Evolutionary conservation across 2,113 vertebrate genomes (phyloP).

Genomic region (Lepidiolamprologus cunningtoni): DNA sequence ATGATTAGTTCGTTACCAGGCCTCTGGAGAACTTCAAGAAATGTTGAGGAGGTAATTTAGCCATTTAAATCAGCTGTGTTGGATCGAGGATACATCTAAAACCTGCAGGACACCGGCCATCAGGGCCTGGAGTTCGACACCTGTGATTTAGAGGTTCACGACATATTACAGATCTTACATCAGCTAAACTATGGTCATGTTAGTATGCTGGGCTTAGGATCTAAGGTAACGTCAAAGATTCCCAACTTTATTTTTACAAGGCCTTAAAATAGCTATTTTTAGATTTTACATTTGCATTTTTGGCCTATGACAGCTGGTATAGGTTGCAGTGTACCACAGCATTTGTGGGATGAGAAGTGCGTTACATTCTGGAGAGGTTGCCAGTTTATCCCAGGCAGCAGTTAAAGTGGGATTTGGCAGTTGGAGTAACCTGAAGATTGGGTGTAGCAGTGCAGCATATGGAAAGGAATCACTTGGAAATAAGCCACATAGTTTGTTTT

Average conservation of each 20-base stretch:
- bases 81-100: not conserved
- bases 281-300: not conserved
- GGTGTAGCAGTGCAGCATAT: not conserved
- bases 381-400: not conserved
- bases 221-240: not conserved
- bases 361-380: not conserved
- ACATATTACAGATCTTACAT: not conserved
- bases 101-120: not conserved
- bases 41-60: not conserved
- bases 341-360: not conserved
- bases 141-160: not conserved
- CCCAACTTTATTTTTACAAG: not conserved
- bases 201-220: not conserved
- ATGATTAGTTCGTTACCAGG: not conserved
- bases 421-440: not conserved
- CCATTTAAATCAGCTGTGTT: not conserved
- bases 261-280: not conserved
- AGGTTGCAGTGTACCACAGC: not conserved
- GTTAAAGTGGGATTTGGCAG: not conserved
- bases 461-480: not conserved
- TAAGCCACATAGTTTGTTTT: not conserved
- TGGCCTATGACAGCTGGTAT: not conserved
- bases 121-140: not conserved
- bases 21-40: not conserved
- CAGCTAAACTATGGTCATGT: not conserved